Percentiles rank a stretch among this genome's conserved stretches.
Evolutionary conservation across 2,797 vertebrate species (phyloP).

Genomic region (Acanthurus leucopareius): DNA sequence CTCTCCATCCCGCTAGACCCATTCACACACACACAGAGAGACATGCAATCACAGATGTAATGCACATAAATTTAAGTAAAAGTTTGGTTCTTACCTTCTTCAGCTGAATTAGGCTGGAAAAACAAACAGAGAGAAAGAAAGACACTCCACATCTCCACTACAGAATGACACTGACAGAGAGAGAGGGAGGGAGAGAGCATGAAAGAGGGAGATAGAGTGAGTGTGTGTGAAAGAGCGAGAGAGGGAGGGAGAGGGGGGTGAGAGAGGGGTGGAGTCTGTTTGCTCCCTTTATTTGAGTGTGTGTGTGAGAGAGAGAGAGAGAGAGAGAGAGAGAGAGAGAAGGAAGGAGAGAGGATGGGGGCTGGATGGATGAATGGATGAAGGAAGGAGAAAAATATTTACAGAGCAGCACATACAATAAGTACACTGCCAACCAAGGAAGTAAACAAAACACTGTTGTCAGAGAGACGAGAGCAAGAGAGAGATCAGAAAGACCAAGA

Average conservation of each 20-base stretch:
- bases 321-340: conserved; percentile 37
- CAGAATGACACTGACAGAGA: conserved; percentile 84
- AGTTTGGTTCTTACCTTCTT: conserved; percentile 86
- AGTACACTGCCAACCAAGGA: conserved; percentile 45
- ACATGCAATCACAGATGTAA: conserved; percentile 4
- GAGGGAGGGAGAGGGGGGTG: conserved; percentile 58
- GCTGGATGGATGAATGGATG: conserved; percentile 58
- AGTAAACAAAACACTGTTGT: conserved; percentile 66
- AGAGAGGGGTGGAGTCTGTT: conserved; percentile 81
- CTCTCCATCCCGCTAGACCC: conserved; percentile 36
- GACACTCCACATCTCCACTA: conserved; percentile 88
- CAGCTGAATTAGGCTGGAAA: conserved; percentile 85
- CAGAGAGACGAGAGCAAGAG: conserved; percentile 50
- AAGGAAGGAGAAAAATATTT: conserved; percentile 73
- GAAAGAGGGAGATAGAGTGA: conserved; percentile 72
- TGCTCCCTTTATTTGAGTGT: conserved; percentile 77
- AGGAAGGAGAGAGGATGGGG: conserved; percentile 25
- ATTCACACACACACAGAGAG: neutral
- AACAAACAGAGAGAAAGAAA: conserved; percentile 85
- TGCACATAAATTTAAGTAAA: conserved; percentile 29
- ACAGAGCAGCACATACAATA: conserved; percentile 63
- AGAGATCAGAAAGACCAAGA: conserved; percentile 31
- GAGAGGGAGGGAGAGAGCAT: conserved; percentile 72
- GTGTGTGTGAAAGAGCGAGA: conserved; percentile 63
- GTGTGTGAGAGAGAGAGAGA: conserved; percentile 13